These are phyloP conservation scores for Acanthosepion pharaonis DNA, from an alignment of 2,888 invertebrate species.

Conservation along the genomic window DNA sequence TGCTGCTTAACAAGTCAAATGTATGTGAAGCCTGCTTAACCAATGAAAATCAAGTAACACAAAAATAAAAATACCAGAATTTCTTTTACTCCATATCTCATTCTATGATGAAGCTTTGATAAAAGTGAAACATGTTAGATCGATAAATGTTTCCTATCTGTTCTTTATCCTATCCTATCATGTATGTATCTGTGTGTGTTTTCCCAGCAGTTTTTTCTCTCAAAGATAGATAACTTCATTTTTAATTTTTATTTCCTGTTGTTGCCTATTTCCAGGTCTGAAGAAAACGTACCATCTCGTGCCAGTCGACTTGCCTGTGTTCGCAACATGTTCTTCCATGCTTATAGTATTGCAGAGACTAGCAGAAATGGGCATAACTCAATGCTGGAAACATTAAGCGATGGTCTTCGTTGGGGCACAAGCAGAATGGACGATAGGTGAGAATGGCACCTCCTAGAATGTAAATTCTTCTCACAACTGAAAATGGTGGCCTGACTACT, in stretches of 20 bases:
- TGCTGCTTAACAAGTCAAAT: too few species aligned
- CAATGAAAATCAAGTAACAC: too few species aligned
- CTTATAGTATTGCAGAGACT: constrained; percentile 42
- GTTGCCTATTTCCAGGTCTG: neutral
- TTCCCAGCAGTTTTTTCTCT: too few species aligned
- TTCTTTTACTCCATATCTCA: too few species aligned
- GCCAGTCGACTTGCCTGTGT: constrained; percentile 45
- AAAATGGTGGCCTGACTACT: neutral
- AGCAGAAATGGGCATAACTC: neutral
- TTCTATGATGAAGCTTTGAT: too few species aligned
- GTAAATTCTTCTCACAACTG: neutral
- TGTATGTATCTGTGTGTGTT: too few species aligned
- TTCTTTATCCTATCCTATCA: too few species aligned
- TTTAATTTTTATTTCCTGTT: neutral
- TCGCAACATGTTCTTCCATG: constrained; percentile 42
- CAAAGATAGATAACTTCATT: too few species aligned
- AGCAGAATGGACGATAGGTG: neutral
- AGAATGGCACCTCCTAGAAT: neutral
- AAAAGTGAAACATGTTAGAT: too few species aligned
- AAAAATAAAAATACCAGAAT: too few species aligned
- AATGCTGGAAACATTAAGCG: neutral
- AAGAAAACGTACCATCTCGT: constrained; percentile 34
- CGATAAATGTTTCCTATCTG: too few species aligned
- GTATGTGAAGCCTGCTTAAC: too few species aligned
- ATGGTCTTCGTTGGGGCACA: constrained; percentile 34